phyloP scores from a whole-genome alignment of 2,888 invertebrate genomes.

The Aporophyla nigra region DNA sequence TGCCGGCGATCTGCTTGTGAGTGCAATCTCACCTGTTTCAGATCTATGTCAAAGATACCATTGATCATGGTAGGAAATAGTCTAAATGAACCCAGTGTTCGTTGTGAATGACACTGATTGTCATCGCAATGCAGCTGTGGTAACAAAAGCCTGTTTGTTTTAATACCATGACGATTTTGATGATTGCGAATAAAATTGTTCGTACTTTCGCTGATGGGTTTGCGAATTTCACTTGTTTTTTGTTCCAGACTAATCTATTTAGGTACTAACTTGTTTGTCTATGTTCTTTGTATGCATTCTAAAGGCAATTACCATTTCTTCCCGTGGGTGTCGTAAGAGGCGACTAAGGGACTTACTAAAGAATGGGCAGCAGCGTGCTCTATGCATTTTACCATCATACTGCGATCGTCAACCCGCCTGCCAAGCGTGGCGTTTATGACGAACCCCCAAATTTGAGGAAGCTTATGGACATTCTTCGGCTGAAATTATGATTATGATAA shows the following conservation, averaged over 20 bases:
- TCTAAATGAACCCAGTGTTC: constrained; percentile 41
- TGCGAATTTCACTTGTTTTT: constrained; percentile 5
- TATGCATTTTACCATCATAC: too few relatives aligned
- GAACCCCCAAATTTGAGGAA: too few relatives aligned
- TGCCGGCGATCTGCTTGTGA: constrained; percentile 64
- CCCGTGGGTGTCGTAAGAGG: too few relatives aligned
- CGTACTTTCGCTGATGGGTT: constrained; percentile 26
- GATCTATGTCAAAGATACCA: constrained; percentile 61
- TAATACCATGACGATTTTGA: constrained; percentile 32
- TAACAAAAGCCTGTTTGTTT: constrained; percentile 43
- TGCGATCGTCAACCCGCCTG: too few relatives aligned
- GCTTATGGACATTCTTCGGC: too few relatives aligned
- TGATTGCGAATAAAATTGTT: constrained; percentile 35
- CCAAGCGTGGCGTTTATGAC: too few relatives aligned
- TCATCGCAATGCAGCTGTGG: constrained; percentile 46
- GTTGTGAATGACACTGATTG: constrained; percentile 51
- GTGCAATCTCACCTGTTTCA: constrained; percentile 60
- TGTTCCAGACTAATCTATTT: neutral
- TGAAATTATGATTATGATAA: too few relatives aligned
- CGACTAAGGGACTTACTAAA: too few relatives aligned
- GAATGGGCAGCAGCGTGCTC: too few relatives aligned
- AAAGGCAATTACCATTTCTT: too few relatives aligned
- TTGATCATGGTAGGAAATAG: constrained; percentile 44
- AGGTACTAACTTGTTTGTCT: too few relatives aligned
- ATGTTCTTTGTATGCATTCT: too few relatives aligned